These are phyloP conservation scores for Gasteruption jaculator DNA, from an alignment of 2,888 invertebrate species.

Conservation along the genomic window DNA sequence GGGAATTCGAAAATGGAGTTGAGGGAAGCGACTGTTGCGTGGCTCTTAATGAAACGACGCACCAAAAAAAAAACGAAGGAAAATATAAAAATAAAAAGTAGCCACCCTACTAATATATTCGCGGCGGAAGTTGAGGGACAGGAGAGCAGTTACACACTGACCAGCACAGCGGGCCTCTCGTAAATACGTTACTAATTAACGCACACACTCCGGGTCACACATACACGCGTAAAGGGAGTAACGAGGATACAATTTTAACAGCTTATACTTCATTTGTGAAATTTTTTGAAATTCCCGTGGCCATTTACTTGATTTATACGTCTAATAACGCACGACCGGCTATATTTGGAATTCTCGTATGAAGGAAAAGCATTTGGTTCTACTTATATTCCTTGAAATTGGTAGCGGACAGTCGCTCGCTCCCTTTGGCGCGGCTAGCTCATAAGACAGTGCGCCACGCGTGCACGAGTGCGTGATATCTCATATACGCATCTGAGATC, in stretches of 20 bases:
- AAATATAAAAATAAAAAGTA: conserved; percentile 25
- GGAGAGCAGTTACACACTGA: conserved; percentile 16
- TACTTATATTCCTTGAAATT: too few species aligned
- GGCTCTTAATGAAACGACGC: conserved; percentile 39
- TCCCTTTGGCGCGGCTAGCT: conserved; percentile 35
- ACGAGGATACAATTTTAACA: too few species aligned
- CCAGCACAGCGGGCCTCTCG: conserved; percentile 26
- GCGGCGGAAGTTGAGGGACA: conserved; percentile 42
- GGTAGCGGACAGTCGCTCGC: too few species aligned
- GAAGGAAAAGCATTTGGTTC: too few species aligned
- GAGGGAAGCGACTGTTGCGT: conserved; percentile 23
- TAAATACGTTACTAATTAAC: conserved; percentile 43
- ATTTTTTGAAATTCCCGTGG: too few species aligned
- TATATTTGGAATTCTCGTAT: too few species aligned
- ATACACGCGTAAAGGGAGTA: too few species aligned
- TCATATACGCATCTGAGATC: conserved; percentile 44
- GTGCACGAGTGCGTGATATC: conserved; percentile 48
- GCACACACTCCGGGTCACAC: conserved; percentile 23
- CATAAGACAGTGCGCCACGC: conserved; percentile 40
- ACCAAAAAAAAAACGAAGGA: conserved; percentile 23
- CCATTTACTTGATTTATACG: too few species aligned
- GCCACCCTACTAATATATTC: conserved; percentile 43
- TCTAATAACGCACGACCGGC: too few species aligned
- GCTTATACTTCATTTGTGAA: too few species aligned
- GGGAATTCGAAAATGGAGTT: too few species aligned